A percentile compares a stretch with the other conserved stretches of the same genome.
phyloP scores from a whole-genome alignment of 2,113 vertebrate genomes.

The Aptenodytes forsteri region DNA sequence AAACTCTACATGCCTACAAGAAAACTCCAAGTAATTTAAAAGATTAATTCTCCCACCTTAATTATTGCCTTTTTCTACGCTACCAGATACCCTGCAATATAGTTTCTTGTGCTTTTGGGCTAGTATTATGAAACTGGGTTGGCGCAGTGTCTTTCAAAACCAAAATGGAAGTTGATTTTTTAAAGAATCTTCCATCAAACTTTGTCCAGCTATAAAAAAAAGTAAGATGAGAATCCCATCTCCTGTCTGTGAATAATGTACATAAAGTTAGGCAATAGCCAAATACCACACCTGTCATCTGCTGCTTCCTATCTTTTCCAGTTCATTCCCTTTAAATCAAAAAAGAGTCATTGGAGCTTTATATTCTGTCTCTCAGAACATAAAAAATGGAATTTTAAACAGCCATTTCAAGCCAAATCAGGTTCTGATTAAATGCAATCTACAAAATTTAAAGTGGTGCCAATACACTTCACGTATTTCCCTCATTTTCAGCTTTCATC shows the following conservation, averaged over 20 bases:
- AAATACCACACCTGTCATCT: background rate
- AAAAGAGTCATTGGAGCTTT: background rate
- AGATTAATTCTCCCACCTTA: background rate
- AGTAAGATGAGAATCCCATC: background rate
- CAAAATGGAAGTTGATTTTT: background rate
- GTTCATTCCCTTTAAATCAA: background rate
- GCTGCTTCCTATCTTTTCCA: constrained; percentile 28
- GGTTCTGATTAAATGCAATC: background rate
- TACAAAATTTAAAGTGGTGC: background rate
- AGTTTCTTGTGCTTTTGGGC: background rate
- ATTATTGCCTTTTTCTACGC: background rate
- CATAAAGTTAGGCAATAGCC: background rate
- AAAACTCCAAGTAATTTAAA: background rate
- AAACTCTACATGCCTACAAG: background rate
- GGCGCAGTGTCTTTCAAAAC: background rate
- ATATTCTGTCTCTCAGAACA: background rate
- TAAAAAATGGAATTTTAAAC: background rate
- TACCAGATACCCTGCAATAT: background rate
- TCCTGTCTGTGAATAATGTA: background rate
- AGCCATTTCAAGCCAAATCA: background rate
- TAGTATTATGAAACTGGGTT: background rate
- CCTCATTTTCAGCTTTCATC: background rate
- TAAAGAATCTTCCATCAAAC: background rate
- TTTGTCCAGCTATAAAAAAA: background rate
- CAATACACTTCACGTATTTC: background rate